phyloP scores from a whole-genome alignment of 2,113 vertebrate species.

The Acinonyx jubatus region DNA sequence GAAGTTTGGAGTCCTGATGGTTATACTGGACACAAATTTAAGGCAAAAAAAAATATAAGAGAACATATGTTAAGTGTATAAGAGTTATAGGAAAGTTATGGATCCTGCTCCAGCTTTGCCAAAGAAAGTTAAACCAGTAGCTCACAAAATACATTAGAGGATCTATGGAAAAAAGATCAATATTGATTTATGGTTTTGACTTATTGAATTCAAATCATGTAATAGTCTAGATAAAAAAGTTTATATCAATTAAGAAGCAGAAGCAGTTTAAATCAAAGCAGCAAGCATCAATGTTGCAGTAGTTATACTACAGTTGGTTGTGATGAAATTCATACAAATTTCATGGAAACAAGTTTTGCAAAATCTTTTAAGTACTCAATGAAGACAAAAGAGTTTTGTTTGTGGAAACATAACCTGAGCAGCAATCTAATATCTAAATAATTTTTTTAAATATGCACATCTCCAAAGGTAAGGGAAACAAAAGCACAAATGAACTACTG shows the following conservation, averaged over 20 bases:
- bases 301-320: neutral
- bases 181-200: neutral
- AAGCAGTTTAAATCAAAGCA: neutral
- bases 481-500: no score
- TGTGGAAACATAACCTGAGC: neutral
- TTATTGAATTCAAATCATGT: neutral
- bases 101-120: neutral
- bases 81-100: neutral
- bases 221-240: neutral
- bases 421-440: neutral
- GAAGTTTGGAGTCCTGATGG: neutral
- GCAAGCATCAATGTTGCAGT: neutral
- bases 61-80: neutral
- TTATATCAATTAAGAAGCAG: neutral
- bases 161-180: neutral
- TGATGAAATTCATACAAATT: neutral
- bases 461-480: no score
- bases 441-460: neutral
- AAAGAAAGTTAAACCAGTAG: neutral
- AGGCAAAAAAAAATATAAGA: neutral
- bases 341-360: neutral
- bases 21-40: neutral
- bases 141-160: neutral
- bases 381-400: neutral
- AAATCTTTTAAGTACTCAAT: neutral